Base-by-base conservation (phyloP, 2,797 vertebrate species). In the Xenops minutus region DNA sequence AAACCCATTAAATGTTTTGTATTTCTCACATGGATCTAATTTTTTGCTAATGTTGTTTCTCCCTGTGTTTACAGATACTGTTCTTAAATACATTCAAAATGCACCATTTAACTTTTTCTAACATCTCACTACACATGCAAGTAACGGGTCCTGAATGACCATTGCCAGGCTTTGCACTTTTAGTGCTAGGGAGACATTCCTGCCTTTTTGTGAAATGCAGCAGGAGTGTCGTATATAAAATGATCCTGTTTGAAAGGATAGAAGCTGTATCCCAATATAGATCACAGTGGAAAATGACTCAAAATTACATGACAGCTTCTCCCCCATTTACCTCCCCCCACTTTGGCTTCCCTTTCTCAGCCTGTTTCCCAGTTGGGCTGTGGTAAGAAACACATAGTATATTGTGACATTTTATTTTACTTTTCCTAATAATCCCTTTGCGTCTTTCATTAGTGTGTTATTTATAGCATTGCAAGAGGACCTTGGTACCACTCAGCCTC, bases 201-300 rank as follows among this genome's bases (percentile, higher is more conserved):
- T 71, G 29, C 55, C 86, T 52, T 21, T 74, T 81, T 17, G 73
- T 90, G 95, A 93, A 96, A 91, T 71, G 88, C 95, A 94, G 82
- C 86, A 88, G 74, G 88, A 96, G 84, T 87, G 88, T 89, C 74
- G n/a, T 68, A 58, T 89, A 92, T 93, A 87, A 97, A 98, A 93
- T 84, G 81, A 95, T 92, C 76, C 85, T 15, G 39, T 77, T 92
- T 88, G 89, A 96, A 95, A 95, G 89, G 85, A 88, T 73, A 72
- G 86, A 93, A 87, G 56, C 87, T 1, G 1, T 66, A 80, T 97
- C 93, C 94, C 86, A 92, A 91, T 96, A 96, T 71, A 97, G 94
- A 96, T 85, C 62, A 43, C 86, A 92, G 86, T 95, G 82, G 96
- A 96, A 97, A 97, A 97, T 96, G 83, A 94, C 85, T 97, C 95